Base-by-base conservation (phyloP, 2,888 invertebrate species). In the Boloria euphrosyne region DNA sequence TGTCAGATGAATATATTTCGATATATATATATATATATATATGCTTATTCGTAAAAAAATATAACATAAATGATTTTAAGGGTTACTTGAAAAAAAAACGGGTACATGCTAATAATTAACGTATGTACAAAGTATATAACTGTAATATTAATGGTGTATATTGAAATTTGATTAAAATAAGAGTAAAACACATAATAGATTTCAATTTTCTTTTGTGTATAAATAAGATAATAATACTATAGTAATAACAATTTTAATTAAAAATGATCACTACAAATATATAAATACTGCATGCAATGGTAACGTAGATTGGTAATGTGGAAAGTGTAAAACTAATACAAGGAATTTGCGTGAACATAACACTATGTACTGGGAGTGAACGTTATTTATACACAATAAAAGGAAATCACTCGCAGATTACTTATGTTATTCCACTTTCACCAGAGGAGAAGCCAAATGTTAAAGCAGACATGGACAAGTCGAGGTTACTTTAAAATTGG, bases 201-300 rank as follows among this genome's bases (percentile, higher is more conserved):
- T 46, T 27, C 17, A 59, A 7, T 59, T 59, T 4, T 31, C 16
- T 31, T 58, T 0, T 16, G 27, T 58, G 16, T 10, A 55, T 55
- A 52, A 46, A 13, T 55, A 76, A 77, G 75, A 78, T 78, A 80
- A 80, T 85, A 85, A 86, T 86, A 86, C 86, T 84, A 83, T 78
- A 70, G 59, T 69, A 72, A 47, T 76, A 78, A 75, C 76, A 75
- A 75, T 76, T 74, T 75, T 69, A 78, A 75, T 78, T 70, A 74
- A 71, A 63, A 66, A 62, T 65, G 66, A 73, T 68, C 57, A 62
- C 54, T 71, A 64, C 61, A 70, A 65, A 65, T 69, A 72, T 71
- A 73, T 72, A 76, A 75, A 77, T 77, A 76, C 76, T 77, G 76
- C 68, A 71, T 69, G 71, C 67, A 73, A 74, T 75, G 76, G 76